phyloP scores from a whole-genome alignment of 1,140 invertebrate genomes.

The Pectinophora gossypiella region DNA sequence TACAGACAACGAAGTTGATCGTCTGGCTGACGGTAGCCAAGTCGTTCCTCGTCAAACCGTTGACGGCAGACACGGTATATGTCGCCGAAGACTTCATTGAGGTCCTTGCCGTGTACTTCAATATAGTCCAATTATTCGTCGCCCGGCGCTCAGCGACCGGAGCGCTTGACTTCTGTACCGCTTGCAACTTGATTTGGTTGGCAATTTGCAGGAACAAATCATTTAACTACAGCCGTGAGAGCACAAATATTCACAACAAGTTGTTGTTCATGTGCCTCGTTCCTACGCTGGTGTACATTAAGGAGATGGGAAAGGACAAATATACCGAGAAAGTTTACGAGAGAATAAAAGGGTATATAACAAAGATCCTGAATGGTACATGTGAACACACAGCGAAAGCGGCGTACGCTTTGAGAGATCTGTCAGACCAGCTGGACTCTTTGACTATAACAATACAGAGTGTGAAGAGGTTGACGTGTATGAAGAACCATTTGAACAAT shows the following conservation, averaged over 20 bases:
- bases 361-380: constrained; percentile 78
- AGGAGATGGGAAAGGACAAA: constrained; percentile 31
- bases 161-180: constrained; percentile 44
- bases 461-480: constrained; percentile 76
- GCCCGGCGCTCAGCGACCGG: constrained; percentile 29
- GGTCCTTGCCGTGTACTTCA: constrained; percentile 41
- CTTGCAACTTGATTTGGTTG: constrained; percentile 47
- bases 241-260: constrained; percentile 66
- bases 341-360: constrained; percentile 79
- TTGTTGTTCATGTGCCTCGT: constrained; percentile 78
- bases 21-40: constrained; percentile 44
- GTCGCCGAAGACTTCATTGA: constrained; percentile 46
- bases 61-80: constrained; percentile 27
- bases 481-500: constrained; percentile 75
- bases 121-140: constrained; percentile 42
- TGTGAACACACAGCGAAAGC: constrained; percentile 79
- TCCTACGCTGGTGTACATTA: constrained; percentile 74
- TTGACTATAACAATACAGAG: constrained; percentile 78
- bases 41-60: constrained; percentile 37
- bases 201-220: constrained; percentile 30
- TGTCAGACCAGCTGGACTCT: constrained; percentile 69
- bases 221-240: constrained; percentile 12
- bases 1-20: constrained; percentile 34
- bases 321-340: constrained; percentile 38
- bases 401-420: constrained; percentile 77